Conservation (phyloP, 2,113 vertebrate genomes). For the Cacatua alba region DNA sequence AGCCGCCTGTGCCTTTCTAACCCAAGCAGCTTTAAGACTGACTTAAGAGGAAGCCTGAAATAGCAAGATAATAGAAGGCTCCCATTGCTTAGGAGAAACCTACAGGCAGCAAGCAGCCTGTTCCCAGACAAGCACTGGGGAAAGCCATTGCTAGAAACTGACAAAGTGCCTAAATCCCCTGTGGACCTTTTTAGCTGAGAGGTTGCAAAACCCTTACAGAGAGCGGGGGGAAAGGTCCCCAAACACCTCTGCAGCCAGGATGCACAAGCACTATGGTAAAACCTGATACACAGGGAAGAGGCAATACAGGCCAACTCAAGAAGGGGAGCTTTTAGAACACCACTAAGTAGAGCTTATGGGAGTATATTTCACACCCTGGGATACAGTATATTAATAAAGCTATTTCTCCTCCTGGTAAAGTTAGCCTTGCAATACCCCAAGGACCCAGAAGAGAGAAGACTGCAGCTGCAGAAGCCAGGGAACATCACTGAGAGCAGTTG, state of each 20-base stretch:
- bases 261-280: fast-evolving
- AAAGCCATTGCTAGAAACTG: not conserved
- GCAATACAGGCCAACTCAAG: not conserved
- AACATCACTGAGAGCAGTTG: fast-evolving
- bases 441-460: not conserved
- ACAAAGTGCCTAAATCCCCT: not conserved
- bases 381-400: not conserved
- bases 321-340: not conserved
- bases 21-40: not conserved
- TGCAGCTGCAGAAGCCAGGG: not conserved
- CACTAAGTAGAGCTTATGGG: not conserved
- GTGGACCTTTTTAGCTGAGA: not conserved
- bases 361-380: not conserved
- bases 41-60: not conserved
- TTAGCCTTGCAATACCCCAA: not conserved
- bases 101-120: not conserved
- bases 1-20: not conserved
- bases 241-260: not conserved
- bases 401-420: not conserved
- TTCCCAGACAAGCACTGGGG: not conserved
- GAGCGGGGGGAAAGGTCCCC: not conserved
- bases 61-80: fast-evolving
- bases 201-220: not conserved
- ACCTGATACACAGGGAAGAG: not conserved
- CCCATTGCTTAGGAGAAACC: not conserved